Evolutionary conservation across 2,797 vertebrate genomes (phyloP).

Genomic region (Lindbergichthys nudifrons): DNA sequence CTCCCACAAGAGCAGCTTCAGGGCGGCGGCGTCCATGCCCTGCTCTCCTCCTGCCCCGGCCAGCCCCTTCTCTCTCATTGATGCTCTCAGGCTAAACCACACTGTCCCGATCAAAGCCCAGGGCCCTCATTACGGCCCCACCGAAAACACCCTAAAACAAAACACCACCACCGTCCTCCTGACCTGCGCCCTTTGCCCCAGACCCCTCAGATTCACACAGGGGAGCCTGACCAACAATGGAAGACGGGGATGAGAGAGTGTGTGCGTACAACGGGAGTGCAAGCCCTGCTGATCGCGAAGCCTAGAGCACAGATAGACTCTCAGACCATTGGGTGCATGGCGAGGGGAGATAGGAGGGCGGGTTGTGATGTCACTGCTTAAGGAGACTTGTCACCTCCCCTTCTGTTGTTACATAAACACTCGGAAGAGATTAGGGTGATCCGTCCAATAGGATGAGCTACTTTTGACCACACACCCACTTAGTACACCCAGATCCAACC

Average conservation of each 20-base stretch:
- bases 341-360: slow-evolving; percentile 39
- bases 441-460: slow-evolving; percentile 76
- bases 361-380: slow-evolving; percentile 68
- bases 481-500: neutral
- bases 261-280: slow-evolving; percentile 25
- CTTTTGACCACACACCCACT: slow-evolving; percentile 75
- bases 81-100: slow-evolving; percentile 45
- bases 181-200: slow-evolving; percentile 57
- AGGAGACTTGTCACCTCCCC: slow-evolving; percentile 57
- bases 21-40: slow-evolving; percentile 69
- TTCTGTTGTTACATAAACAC: slow-evolving; percentile 80
- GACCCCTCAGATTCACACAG: slow-evolving; percentile 56
- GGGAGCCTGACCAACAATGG: slow-evolving; percentile 55
- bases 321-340: slow-evolving; percentile 53
- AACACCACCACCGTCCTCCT: slow-evolving; percentile 46
- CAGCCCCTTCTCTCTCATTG: slow-evolving; percentile 76
- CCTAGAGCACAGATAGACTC: slow-evolving; percentile 53
- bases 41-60: slow-evolving; percentile 56
- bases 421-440: slow-evolving; percentile 67
- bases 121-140: neutral
- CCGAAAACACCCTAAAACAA: slow-evolving; percentile 39
- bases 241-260: slow-evolving; percentile 34
- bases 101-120: slow-evolving; percentile 21
- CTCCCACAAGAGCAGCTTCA: slow-evolving; percentile 82
- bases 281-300: slow-evolving; percentile 53